These are phyloP conservation scores for Myotis lucifugus DNA, from an alignment of 2,113 vertebrate species.

Conservation along the genomic window DNA sequence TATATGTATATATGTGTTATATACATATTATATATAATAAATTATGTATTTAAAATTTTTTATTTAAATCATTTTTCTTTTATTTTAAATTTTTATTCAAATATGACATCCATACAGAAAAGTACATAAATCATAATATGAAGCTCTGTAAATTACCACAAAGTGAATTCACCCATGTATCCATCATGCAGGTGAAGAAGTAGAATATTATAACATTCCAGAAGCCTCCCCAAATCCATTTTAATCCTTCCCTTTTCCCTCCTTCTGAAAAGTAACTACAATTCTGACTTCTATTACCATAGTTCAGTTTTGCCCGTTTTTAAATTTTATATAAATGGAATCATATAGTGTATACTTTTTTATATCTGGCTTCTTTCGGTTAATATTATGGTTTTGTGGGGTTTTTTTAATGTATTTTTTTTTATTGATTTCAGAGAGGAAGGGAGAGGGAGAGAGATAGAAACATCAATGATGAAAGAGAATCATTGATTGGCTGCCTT, in stretches of 20 bases:
- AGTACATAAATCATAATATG: neutral
- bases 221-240: neutral
- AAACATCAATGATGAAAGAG: too few species aligned
- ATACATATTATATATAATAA: too few species aligned
- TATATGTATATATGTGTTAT: neutral
- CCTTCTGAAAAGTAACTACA: neutral
- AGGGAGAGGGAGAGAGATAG: too few species aligned
- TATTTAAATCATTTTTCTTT: conserved; percentile 19
- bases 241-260: neutral
- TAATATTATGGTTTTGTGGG: neutral
- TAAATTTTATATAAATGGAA: neutral
- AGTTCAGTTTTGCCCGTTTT: too few species aligned
- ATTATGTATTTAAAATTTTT: neutral
- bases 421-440: too few species aligned
- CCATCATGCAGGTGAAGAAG: neutral
- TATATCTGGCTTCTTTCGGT: neutral
- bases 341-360: neutral
- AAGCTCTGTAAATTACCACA: neutral
- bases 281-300: neutral
- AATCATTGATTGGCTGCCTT: too few species aligned
- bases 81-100: neutral
- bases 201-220: neutral
- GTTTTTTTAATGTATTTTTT: too few species aligned
- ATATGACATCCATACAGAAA: neutral
- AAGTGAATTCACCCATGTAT: neutral